Evolutionary conservation across 1,140 invertebrate species (phyloP), one percentile per base, ranked within the genome.

Genomic region (Eurosta solidaginis): DNA sequence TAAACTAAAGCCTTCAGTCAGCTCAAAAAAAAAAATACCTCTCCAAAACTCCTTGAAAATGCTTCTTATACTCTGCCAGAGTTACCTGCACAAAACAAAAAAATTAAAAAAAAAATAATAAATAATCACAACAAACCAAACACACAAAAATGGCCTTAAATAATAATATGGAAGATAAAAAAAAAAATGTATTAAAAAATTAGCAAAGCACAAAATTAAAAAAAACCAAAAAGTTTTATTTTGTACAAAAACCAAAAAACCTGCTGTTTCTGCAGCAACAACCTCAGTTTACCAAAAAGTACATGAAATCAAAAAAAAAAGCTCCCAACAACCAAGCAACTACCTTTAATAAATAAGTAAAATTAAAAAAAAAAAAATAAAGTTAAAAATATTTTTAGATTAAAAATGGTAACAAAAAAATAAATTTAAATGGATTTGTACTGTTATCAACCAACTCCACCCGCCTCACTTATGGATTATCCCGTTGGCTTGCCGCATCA

Each of bases 401-500:
- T n/a, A n/a, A n/a, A n/a, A n/a, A n/a, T n/a, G n/a, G n/a, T n/a
- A n/a, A n/a, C n/a, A n/a, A 5, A 68, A 14, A 59, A 27, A 27
- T 10, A 5, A 68, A 68, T 33, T 4, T 63, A 68, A 68, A 68
- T 68, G 59, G 59, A 68, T 68, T 68, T 68, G 40, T 68, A 68
- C 40, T 68, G 59, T 20, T 68, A 68, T 68, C 59, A 68, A 17
- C 59, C 59, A 29, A 68, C 59, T 6, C 59, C 59, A 68, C 59
- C 59, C 40, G 59, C 59, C 59, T 68, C 59, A 68, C 59, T 68
- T 33, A 68, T 68, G 59, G 59, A 68, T 68, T 68, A 68, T 68
- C 59, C 59, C 59, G 59, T 68, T 68, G 59, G 59, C n/a, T n/a
- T n/a, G 40, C 59, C 59, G 36, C 59, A 68, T 85, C 77, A 84